Conservation (phyloP, 2,113 vertebrate species). For the Lophotis ruficrista region DNA sequence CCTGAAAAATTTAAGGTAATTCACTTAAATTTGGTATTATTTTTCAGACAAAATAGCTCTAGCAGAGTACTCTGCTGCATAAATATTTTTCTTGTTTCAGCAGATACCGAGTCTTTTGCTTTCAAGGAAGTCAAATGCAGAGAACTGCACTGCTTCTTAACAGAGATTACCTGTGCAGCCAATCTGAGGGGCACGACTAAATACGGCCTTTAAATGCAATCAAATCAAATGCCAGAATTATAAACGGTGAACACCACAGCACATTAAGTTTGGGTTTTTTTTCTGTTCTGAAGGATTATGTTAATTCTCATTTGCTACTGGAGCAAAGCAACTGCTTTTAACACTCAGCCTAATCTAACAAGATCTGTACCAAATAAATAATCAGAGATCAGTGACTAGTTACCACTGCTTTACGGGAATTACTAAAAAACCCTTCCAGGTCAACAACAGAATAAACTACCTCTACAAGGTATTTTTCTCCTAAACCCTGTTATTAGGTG, state of each 20-base stretch:
- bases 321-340: background rate
- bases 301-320: background rate
- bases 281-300: background rate
- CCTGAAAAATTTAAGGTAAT: background rate
- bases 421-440: background rate
- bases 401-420: background rate
- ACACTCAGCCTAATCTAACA: background rate
- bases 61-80: background rate
- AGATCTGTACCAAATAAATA: background rate
- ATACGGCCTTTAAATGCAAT: background rate
- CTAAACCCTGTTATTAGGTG: slow-evolving; percentile 62
- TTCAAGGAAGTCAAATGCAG: background rate
- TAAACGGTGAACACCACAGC: background rate
- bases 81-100: background rate
- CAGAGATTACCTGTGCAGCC: background rate
- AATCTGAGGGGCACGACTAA: background rate
- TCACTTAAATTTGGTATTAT: slow-evolving; percentile 21
- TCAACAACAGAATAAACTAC: slow-evolving; percentile 37
- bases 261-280: rapidly evolving
- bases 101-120: background rate
- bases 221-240: background rate
- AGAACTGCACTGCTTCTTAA: background rate
- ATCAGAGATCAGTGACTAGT: background rate
- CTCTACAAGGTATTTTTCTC: slow-evolving; percentile 39
- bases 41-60: background rate